phyloP scores from a whole-genome alignment of 2,797 vertebrate species.

The Melanotaenia boesemani region DNA sequence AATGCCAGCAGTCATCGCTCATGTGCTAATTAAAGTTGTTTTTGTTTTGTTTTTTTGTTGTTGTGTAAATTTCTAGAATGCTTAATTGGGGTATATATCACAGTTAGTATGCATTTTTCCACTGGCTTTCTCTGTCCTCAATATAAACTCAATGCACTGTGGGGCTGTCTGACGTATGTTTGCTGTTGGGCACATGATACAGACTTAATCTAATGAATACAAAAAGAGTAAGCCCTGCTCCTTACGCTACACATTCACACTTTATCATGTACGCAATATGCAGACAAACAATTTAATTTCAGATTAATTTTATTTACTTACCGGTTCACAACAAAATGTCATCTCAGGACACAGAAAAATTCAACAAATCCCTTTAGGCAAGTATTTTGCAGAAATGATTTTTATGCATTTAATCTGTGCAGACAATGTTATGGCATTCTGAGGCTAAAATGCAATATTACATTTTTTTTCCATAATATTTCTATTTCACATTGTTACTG shows the following conservation, averaged over 20 bases:
- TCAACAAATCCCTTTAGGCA: not conserved
- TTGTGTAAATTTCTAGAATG: conserved; percentile 74
- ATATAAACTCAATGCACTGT: conserved; percentile 52
- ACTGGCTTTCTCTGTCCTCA: conserved; percentile 48
- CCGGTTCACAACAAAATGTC: not conserved
- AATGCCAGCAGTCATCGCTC: conserved; percentile 72
- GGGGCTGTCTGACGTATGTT: conserved; percentile 38
- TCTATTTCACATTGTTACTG: no score
- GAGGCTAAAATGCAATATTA: no score
- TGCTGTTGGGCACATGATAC: conserved; percentile 37
- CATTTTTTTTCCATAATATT: no score
- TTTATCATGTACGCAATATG: conserved; percentile 1
- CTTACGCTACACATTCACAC: not conserved
- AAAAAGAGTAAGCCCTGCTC: not conserved
- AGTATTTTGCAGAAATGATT: not conserved
- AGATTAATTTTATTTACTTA: not conserved
- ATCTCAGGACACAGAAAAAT: not conserved
- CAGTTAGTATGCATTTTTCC: conserved; percentile 72
- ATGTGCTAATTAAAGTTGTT: conserved; percentile 74
- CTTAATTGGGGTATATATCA: conserved; percentile 77
- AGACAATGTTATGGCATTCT: no score
- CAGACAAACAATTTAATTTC: not conserved
- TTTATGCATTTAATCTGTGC: not conserved
- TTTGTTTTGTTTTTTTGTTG: conserved; percentile 20
- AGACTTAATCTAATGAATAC: conserved; percentile 40